Base-by-base conservation (phyloP, 2,888 invertebrate genomes). In the Linnaemya tessellans region DNA sequence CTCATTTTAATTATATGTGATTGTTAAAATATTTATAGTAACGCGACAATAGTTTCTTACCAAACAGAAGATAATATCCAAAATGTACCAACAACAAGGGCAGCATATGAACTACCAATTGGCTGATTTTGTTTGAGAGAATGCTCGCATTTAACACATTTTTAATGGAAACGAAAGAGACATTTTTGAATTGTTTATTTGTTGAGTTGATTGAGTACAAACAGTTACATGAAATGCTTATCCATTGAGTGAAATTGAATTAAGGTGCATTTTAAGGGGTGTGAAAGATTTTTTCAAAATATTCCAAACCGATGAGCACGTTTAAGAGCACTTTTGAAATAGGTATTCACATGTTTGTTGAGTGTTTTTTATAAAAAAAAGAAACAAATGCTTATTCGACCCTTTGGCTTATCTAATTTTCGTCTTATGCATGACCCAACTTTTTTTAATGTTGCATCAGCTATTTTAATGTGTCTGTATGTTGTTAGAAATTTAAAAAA, bases 201-300 rank as follows among this genome's bases (percentile, higher is more conserved):
- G n/a, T n/a, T 51, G 74, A 74, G 80, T 60, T 60, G 60, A 73
- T 20, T 60, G 73, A 80, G 80, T 15, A 41, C 22, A 38, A 80
- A 73, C 38, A 65, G 18, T 18, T 60, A 3, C n/a, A 38, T 11
- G 8, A 38, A 15, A 30, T 30, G 30, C 30, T 30, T 30, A 3
- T 30, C 5, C 5, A 25, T 46, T 49, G 65, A 65, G 65, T 65
- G 46, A 4, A 4, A 30, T 46, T 49, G 10, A 18, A 7, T 13
- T n/a, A n/a, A n/a, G 20, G 9, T 56, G 22, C 70, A 56, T 54
- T 38, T 49, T 38, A 13, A 25, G 46, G 65, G 65, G 38, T 20
- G 41, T 41, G 64, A 65, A 30, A 30, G 64, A 64, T 30, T 30
- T 30, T 9, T 46, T 18, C 0, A 18, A 38, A 38, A 38, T 60